phyloP scores from a whole-genome alignment of 2,888 invertebrate genomes.

The Gari tellinella region DNA sequence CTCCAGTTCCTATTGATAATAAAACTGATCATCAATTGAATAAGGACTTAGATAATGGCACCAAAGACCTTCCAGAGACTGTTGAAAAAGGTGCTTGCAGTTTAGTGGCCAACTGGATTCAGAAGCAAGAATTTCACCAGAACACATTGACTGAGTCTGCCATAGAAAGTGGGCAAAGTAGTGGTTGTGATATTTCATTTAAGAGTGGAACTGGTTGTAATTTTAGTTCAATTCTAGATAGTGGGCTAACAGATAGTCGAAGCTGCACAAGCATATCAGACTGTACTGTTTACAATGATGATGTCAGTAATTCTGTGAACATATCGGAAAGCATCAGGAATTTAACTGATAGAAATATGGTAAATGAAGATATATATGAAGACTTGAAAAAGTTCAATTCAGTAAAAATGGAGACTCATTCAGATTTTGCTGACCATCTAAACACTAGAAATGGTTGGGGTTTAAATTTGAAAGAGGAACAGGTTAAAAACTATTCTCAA shows the following conservation, averaged over 20 bases:
- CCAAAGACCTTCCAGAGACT: background rate
- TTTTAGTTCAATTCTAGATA: no score
- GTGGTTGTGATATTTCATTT: background rate
- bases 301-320: no score
- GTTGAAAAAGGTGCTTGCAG: background rate
- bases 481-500: no score
- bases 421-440: no score
- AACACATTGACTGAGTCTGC: background rate
- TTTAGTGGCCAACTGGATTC: conserved; percentile 50
- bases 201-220: background rate
- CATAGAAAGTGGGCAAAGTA: no score
- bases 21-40: background rate
- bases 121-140: conserved; percentile 29
- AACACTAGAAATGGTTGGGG: no score
- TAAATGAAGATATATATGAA: no score
- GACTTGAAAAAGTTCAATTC: no score
- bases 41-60: conserved; percentile 4
- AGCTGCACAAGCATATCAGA: conserved; percentile 43
- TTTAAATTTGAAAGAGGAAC: no score
- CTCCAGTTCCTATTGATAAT: no score
- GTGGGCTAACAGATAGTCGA: no score
- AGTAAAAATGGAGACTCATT: no score
- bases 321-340: background rate
- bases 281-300: conserved; percentile 36
- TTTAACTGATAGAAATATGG: background rate